Evolutionary conservation across 2,113 vertebrate species (phyloP).

Genomic region (Heterocephalus glaber): DNA sequence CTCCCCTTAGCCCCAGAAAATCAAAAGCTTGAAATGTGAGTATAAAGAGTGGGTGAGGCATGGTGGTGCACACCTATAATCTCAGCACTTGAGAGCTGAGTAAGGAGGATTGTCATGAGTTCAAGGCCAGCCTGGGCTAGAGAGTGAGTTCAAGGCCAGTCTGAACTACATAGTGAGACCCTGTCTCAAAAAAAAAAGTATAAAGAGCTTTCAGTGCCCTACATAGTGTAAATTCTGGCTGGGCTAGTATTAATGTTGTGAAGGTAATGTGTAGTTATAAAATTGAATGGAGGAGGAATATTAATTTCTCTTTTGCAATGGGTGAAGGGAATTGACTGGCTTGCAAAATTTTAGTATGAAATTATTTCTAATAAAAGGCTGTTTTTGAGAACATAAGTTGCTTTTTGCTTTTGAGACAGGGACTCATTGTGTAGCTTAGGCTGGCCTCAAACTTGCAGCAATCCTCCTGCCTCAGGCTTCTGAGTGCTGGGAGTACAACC

Average conservation of each 20-base stretch:
- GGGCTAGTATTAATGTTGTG: background rate
- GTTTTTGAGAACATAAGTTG: background rate
- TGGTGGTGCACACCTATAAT: background rate
- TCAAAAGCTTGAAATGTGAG: conserved; percentile 59
- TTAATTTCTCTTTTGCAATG: background rate
- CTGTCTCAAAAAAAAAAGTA: background rate
- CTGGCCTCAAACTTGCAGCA: background rate
- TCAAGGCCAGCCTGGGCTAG: background rate
- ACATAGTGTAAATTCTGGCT: conserved; percentile 9
- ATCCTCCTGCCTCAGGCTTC: background rate
- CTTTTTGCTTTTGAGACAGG: background rate
- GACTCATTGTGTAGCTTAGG: background rate
- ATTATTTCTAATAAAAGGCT: conserved; percentile 51
- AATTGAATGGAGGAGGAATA: background rate
- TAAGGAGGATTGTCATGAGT: background rate
- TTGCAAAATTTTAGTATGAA: conserved; percentile 42
- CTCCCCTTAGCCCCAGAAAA: background rate
- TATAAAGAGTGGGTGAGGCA: background rate
- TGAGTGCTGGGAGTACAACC: background rate
- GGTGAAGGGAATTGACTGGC: background rate
- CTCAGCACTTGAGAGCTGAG: background rate
- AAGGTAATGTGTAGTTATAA: background rate
- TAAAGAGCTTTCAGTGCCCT: background rate
- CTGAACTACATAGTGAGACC: background rate
- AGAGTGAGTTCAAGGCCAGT: background rate